Evolutionary conservation across 2,797 vertebrate genomes (phyloP).

Genomic region (Zalophus californianus): DNA sequence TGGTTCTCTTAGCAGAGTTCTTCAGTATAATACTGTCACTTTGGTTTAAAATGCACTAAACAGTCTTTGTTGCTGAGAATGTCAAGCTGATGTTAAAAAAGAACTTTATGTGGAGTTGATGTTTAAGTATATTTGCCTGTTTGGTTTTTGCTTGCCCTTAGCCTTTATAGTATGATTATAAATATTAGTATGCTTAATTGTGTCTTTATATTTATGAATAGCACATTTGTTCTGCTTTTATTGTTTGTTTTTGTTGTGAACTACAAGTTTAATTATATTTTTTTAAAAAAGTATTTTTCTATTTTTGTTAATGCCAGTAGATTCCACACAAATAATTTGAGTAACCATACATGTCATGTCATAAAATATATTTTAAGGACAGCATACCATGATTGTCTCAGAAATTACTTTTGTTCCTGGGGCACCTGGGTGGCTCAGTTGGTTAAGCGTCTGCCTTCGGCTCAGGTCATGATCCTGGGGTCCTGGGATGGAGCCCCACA

Average conservation of each 20-base stretch:
- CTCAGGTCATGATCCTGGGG: too few relatives aligned
- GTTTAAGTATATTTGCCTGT: slow-evolving; percentile 2
- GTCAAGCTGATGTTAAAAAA: slow-evolving; percentile 12
- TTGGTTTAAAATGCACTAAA: slow-evolving; percentile 2
- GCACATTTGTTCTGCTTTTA: not conserved
- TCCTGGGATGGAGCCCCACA: too few relatives aligned
- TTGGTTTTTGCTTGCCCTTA: slow-evolving; percentile 36
- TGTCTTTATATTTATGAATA: not conserved
- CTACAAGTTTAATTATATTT: not conserved
- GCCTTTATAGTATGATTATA: not conserved
- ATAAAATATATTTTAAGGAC: slow-evolving; percentile 26
- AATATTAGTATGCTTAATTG: not conserved
- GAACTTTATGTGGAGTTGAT: not conserved
- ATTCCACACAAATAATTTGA: not conserved
- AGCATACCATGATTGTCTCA: not conserved
- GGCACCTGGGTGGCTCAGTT: too few relatives aligned
- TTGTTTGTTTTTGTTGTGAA: slow-evolving; percentile 39
- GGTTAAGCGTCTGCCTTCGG: too few relatives aligned
- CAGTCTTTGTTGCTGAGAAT: not conserved
- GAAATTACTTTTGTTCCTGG: not conserved
- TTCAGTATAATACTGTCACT: slow-evolving; percentile 6
- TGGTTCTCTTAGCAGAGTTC: not conserved
- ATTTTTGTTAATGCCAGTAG: not conserved
- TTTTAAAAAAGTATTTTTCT: not conserved
- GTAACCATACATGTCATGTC: not conserved